phyloP scores from a whole-genome alignment of 1,140 invertebrate genomes.

The Pseudomyrmex gracilis region DNA sequence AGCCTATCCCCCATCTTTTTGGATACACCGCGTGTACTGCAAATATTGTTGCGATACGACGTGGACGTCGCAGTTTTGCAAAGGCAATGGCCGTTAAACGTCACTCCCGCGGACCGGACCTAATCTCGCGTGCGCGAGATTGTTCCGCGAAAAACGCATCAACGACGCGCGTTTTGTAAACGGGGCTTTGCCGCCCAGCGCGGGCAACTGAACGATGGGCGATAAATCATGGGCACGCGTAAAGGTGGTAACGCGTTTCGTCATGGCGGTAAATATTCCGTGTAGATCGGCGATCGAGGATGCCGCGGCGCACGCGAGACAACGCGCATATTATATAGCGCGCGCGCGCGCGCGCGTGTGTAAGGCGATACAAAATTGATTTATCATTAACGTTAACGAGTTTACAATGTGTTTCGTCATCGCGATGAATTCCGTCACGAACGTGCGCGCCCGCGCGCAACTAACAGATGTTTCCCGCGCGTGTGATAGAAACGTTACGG shows the following conservation, averaged over 20 bases:
- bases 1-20: neutral
- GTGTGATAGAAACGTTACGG: neutral
- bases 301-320: slow-evolving; percentile 16
- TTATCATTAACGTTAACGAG: slow-evolving; percentile 45
- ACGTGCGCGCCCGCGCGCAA: neutral
- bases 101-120: slow-evolving; percentile 63
- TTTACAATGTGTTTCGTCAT: slow-evolving; percentile 8
- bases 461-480: neutral
- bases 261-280: slow-evolving; percentile 52
- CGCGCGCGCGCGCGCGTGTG: neutral
- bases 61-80: slow-evolving; percentile 74
- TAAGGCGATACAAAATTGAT: slow-evolving; percentile 36
- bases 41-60: slow-evolving; percentile 70
- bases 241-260: slow-evolving; percentile 54
- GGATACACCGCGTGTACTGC: slow-evolving; percentile 33
- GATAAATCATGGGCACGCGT: slow-evolving; percentile 67
- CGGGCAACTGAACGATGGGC: slow-evolving; percentile 61
- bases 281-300: slow-evolving; percentile 24
- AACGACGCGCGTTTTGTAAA: slow-evolving; percentile 47
- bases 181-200: slow-evolving; percentile 50
- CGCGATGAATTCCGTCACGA: neutral
- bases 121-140: slow-evolving; percentile 65
- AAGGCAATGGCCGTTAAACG: slow-evolving; percentile 73
- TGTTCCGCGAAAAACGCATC: slow-evolving; percentile 67
- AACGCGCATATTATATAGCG: neutral